Base-by-base conservation (phyloP, 2,797 vertebrate species). In the Sciurus carolinensis region DNA sequence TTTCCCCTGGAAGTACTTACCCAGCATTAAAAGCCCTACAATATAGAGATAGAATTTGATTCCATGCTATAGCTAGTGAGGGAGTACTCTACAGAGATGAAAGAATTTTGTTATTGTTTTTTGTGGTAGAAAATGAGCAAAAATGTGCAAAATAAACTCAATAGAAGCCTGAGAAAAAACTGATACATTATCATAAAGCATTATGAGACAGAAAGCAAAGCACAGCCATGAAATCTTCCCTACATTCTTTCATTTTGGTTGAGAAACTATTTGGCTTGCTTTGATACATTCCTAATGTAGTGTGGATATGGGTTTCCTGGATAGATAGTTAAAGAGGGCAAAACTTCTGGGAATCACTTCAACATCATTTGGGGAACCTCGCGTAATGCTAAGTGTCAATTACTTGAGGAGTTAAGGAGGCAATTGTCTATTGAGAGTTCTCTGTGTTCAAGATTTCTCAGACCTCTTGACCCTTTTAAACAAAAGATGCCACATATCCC, bases 231-330 rank as follows among this genome's bases (percentile, higher is more conserved):
- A 97, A 98, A 98, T 97, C 81, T 44, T 96, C 71, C 30, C n/a
- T 92, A 93, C 24, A 97, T 97, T 95, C 77, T 14, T 96, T 98
- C 75, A 81, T 86, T 98, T 98, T 87, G 75, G 12, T 76, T 92
- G 44, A 96, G 76, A 98, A 97, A 80, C 52, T 91, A 96, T 96
- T 97, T 1, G 30, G 11, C 84, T 97, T 98, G 94, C 97, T 97
- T 98, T 98, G 96, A 97, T 98, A 97, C 93, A 96, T 97, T 90
- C 94, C 91, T 98, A 98, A 98, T 98, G 91, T 75, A 96, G 92
- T 97, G 95, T 98, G 97, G 85, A 98, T 98, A 98, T 97, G 87
- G 80, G 64, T 97, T 98, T 98, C 96, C 87, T 93, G 96, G 95
- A 75, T 94, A 94, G 71, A 94, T 24, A 98, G 76, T 96, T 97